A percentile compares a stretch with the other conserved stretches of the same genome.
Evolutionary conservation across 2,797 vertebrate genomes (phyloP).

Genomic region (Distichodus sexfasciatus): DNA sequence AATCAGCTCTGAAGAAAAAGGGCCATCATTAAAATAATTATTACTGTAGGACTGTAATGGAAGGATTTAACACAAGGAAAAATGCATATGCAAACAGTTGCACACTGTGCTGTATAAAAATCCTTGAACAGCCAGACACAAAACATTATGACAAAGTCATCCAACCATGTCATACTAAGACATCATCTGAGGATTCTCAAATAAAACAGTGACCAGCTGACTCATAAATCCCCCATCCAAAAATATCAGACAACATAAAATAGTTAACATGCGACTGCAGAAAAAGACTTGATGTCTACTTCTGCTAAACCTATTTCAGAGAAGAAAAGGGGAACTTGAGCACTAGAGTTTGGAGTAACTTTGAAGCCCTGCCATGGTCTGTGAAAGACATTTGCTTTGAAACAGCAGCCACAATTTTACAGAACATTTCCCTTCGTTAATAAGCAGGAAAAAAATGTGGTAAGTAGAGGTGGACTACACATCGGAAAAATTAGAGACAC

Average conservation of each 20-base stretch:
- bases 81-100: background rate
- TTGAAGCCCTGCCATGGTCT: conserved; percentile 19
- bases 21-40: background rate
- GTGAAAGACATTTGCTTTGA: conserved; percentile 29
- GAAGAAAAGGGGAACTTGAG: conserved; percentile 23
- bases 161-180: background rate
- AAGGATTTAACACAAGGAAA: background rate
- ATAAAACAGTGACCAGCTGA: no score
- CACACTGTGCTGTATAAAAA: background rate
- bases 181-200: background rate
- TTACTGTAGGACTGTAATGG: background rate
- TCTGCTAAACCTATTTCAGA: conserved; percentile 31
- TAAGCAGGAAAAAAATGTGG: background rate
- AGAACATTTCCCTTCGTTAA: conserved; percentile 10
- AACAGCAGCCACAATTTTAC: background rate
- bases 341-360: conserved; percentile 10
- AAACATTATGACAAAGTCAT: background rate
- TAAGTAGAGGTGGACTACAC: background rate
- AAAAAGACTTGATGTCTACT: conserved; percentile 15
- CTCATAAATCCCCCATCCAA: background rate
- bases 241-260: background rate
- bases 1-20: background rate
- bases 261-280: background rate
- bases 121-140: background rate
- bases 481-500: conserved; percentile 24